These are phyloP conservation scores for Ophioninae sp. DNA, from an alignment of 2,888 invertebrate species.

Conservation along the genomic window DNA sequence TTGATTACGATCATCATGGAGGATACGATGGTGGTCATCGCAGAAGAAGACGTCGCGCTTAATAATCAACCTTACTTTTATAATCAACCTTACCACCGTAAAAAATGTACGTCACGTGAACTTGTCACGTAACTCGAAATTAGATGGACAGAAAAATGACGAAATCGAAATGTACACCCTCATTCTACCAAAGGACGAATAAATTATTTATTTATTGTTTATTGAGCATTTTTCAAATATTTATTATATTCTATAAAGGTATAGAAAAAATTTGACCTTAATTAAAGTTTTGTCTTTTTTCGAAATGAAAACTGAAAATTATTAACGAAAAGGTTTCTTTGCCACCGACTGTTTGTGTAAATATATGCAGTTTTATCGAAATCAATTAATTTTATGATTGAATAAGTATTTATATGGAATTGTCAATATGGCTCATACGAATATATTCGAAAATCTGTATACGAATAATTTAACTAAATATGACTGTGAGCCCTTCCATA, in stretches of 20 bases:
- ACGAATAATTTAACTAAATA: background rate
- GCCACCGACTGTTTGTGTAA: background rate
- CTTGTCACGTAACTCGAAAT: slow-evolving; percentile 16
- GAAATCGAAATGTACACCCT: slow-evolving; percentile 18
- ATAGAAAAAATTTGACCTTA: background rate
- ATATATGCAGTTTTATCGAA: background rate
- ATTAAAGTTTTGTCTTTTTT: background rate
- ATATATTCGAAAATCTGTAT: background rate
- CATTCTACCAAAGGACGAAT: slow-evolving; percentile 37
- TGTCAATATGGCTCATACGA: background rate
- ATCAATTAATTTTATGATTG: background rate
- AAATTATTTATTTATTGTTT: slow-evolving; percentile 60
- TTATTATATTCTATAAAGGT: background rate
- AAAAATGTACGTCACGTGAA: background rate
- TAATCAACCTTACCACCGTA: background rate
- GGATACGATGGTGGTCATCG: slow-evolving; percentile 76
- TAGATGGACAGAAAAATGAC: slow-evolving; percentile 43
- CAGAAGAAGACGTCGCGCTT: slow-evolving; percentile 81
- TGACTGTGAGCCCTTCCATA: background rate
- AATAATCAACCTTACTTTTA: slow-evolving; percentile 32
- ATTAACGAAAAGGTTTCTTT: background rate
- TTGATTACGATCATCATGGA: slow-evolving; percentile 84
- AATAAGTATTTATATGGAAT: background rate
- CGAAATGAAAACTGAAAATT: background rate
- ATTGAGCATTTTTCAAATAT: background rate